Evolutionary conservation across 2,113 vertebrate species (phyloP), one percentile per base, ranked within the genome.

Genomic region (Pycnonotus jocosus): DNA sequence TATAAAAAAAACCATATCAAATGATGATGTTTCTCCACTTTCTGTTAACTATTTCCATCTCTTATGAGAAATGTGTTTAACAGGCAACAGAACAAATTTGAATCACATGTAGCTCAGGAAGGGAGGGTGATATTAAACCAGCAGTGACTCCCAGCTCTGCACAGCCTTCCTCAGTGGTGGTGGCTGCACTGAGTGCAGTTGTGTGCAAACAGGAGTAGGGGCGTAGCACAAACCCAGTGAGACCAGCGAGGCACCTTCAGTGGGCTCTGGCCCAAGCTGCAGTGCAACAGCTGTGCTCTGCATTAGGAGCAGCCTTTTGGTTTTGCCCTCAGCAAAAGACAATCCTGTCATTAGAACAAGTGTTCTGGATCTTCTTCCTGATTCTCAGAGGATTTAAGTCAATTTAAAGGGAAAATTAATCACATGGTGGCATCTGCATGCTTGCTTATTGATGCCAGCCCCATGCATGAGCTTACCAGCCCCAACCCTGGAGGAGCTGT

Each of bases 1-100:
- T 87, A 74, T 68, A 83, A 69, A 48, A 90, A 83, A 54, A 83
- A 30, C 6, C 64, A 74, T 91, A 62, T 86, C 15, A 74, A 61
- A 64, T 44, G 10, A 16, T 4, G 6, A 33, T 1, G 2, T 69
- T 61, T 58, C 48, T 80, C 50, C 24, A 18, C 24, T 57, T 72
- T 77, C 38, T 90, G 38, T 72, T 80, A 50, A n/a, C 28, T 76
- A 11, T 73, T 90, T 57, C 53, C 51, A 56, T 71, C 53, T 42
- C 68, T 65, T 3, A 0, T 15, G 9, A 79, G 90, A 61, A 15
- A 38, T 12, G 16, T 30, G 22, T 73, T 82, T 74, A 71, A 64
- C 6, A 47, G 70, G 33, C 4, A 9, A 20, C 33, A 48, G 76
- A 90, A 58, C 45, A 35, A 61, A 24, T 42, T 22, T 89, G 30